Evolutionary conservation across 2,888 invertebrate genomes (phyloP), one percentile per base, ranked within the genome.

Genomic region (Nomada ferruginata): DNA sequence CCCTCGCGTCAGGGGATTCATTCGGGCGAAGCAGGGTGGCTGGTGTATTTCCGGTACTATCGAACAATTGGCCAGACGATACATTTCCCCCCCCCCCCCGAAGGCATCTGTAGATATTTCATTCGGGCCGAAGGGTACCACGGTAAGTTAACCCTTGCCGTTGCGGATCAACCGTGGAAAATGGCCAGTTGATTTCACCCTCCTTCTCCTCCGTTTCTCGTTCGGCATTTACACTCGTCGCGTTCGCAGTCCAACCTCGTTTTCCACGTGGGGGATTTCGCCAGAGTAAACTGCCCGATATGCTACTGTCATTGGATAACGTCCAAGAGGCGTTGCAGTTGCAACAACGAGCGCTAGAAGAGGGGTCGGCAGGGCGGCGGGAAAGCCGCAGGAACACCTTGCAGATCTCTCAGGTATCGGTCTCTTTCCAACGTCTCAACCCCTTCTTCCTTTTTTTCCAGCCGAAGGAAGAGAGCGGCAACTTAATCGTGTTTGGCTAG

Each of bases 401-500:
- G 82, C 82, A 76, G 81, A 85, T 86, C 83, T 86, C 83, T 87
- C 84, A 69, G 85, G 71, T 77, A 83, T 84, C 84, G 78, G 76
- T 71, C 73, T 79, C 74, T 66, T 75, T 77, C 76, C 73, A 55
- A 26, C 69, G 26, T 76, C 69, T 71, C 47, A n/a, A 18, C 23
- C 29, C 44, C 29, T 11, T 10, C 64, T 73, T 20, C 68, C 59
- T 68, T 60, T 18, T 36, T 11, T 20, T 36, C 18, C 11, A 29
- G 42, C 70, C 29, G 42, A 53, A 63, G 53, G 64, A 80, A 79
- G 73, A 61, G 74, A 36, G 77, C 65, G 69, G 57, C 78, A 77
- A 88, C 91, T 91, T 92, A 92, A 92, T 93, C 92, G 92, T 86
- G 90, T 91, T 92, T 92, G 93, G 93, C 92, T 74, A 71, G 81